Evolutionary conservation across 2,888 invertebrate genomes (phyloP).

Genomic region (Metopia argyrocephala): DNA sequence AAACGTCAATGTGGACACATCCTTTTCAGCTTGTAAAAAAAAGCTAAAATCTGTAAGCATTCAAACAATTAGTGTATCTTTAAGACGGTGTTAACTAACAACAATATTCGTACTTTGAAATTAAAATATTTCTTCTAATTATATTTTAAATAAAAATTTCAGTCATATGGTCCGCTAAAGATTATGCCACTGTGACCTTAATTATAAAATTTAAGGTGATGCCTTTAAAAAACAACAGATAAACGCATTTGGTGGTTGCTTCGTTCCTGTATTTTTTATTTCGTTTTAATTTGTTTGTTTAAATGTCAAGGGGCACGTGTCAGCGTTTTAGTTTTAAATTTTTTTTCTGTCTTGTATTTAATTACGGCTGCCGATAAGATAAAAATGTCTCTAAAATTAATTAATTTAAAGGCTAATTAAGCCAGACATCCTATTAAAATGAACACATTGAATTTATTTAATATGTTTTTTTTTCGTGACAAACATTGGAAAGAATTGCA

Average conservation of each 20-base stretch:
- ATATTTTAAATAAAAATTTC: no score
- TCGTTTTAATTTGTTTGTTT: background rate
- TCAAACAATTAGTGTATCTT: no score
- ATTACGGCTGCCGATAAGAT: constrained; percentile 39
- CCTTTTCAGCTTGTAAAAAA: no score
- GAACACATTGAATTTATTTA: constrained; percentile 24
- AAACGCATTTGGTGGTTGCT: background rate
- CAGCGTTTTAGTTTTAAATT: constrained; percentile 33
- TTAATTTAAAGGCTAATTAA: constrained; percentile 58
- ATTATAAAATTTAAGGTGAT: constrained; percentile 30
- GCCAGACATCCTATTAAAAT: constrained; percentile 20
- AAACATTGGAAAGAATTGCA: constrained; percentile 21
- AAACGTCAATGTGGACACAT: no score
- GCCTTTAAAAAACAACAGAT: background rate
- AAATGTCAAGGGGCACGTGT: constrained; percentile 47
- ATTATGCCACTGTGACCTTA: no score
- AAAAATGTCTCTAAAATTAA: constrained; percentile 61
- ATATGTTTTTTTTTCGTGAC: constrained; percentile 39
- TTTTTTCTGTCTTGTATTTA: constrained; percentile 21
- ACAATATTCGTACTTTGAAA: no score
- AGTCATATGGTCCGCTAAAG: no score
- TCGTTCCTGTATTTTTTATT: no score
- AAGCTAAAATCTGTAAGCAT: no score
- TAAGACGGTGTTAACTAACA: no score
- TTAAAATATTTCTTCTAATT: no score